Evolutionary conservation across 2,888 invertebrate species (phyloP).

Genomic region (Apantesis nais): DNA sequence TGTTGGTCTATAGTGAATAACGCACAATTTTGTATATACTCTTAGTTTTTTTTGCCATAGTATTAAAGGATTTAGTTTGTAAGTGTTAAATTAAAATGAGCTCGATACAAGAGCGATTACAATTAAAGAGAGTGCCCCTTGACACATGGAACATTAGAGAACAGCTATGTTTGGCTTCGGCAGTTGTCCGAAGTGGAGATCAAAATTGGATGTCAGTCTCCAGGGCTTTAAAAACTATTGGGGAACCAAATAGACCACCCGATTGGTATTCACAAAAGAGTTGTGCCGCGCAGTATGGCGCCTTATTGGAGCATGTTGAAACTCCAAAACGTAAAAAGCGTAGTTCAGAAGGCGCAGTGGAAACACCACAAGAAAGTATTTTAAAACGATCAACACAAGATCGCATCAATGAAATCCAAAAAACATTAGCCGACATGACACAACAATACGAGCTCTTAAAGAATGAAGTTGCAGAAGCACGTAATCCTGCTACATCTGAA

Average conservation of each 20-base stretch:
- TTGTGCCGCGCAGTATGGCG: constrained; percentile 95
- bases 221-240: constrained; percentile 90
- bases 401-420: constrained; percentile 91
- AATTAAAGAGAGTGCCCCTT: constrained; percentile 89
- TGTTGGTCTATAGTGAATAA: neutral
- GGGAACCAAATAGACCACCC: constrained; percentile 90
- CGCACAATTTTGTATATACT: neutral
- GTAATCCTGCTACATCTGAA: constrained; percentile 86
- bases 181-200: constrained; percentile 93
- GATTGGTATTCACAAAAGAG: constrained; percentile 95
- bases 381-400: constrained; percentile 91
- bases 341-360: constrained; percentile 85
- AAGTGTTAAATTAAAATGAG: constrained; percentile 60
- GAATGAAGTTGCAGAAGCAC: constrained; percentile 80
- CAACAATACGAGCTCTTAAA: constrained; percentile 90
- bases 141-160: constrained; percentile 95
- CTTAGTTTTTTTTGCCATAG: neutral
- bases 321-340: constrained; percentile 94
- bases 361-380: constrained; percentile 92
- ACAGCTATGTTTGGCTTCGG: constrained; percentile 93
- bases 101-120: constrained; percentile 78
- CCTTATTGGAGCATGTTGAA: constrained; percentile 92
- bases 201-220: constrained; percentile 97
- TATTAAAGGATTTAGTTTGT: neutral
- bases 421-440: constrained; percentile 89